Conservation (phyloP, 2,888 invertebrate genomes). For the Tholera decimalis region DNA sequence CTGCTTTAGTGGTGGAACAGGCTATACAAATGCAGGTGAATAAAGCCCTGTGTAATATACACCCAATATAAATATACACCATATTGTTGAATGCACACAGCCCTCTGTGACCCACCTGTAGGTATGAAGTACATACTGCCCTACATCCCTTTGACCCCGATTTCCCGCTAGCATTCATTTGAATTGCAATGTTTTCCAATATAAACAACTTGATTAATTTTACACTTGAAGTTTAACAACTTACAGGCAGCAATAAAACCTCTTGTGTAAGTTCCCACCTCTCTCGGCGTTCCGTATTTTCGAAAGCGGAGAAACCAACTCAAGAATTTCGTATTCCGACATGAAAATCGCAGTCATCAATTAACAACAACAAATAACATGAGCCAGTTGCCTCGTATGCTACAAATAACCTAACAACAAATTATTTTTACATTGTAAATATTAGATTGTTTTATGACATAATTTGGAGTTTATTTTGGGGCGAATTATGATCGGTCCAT, state of each 20-base stretch:
- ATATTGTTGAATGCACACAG: slow-evolving; percentile 82
- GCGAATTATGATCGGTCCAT: slow-evolving; percentile 79
- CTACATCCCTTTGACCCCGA: slow-evolving; percentile 79
- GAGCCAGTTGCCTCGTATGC: slow-evolving; percentile 17
- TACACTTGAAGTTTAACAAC: slow-evolving; percentile 15
- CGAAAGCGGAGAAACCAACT: slow-evolving; percentile 40
- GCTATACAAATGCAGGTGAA: slow-evolving; percentile 68
- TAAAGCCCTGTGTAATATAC: slow-evolving; percentile 68
- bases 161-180: slow-evolving; percentile 63
- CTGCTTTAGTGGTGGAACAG: slow-evolving; percentile 66
- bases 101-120: slow-evolving; percentile 75
- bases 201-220: neutral
- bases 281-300: slow-evolving; percentile 25
- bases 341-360: slow-evolving; percentile 47
- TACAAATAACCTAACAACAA: slow-evolving; percentile 36
- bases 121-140: slow-evolving; percentile 66
- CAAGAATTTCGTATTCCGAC: slow-evolving; percentile 42
- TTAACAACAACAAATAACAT: slow-evolving; percentile 47
- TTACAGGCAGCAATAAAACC: slow-evolving; percentile 21
- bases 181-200: slow-evolving; percentile 20
- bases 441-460: slow-evolving; percentile 72
- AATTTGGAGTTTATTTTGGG: slow-evolving; percentile 79
- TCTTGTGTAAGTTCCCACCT: slow-evolving; percentile 7
- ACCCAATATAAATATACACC: too few relatives aligned
- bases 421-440: slow-evolving; percentile 50